These are phyloP conservation scores for Coregonus clupeaformis DNA, from an alignment of 2,113 vertebrate species.

Conservation along the genomic window DNA sequence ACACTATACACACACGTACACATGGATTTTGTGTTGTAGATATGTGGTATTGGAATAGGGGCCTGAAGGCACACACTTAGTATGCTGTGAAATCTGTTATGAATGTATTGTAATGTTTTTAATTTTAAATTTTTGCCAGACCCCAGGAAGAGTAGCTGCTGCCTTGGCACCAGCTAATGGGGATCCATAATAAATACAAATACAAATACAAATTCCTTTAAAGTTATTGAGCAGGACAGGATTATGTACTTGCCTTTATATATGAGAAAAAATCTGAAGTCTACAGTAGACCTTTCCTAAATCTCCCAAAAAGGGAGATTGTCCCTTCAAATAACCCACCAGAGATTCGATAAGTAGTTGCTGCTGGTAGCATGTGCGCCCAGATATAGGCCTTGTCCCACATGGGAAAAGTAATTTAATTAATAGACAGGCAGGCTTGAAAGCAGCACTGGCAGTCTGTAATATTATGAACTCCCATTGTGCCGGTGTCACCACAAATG, in stretches of 20 bases:
- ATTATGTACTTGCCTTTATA: slow-evolving; percentile 37
- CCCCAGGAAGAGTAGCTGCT: too few relatives aligned
- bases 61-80: too few relatives aligned
- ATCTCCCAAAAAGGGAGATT: slow-evolving; percentile 35
- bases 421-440: slow-evolving; percentile 71
- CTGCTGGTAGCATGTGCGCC: slow-evolving; percentile 40
- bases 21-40: too few relatives aligned
- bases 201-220: slow-evolving; percentile 38
- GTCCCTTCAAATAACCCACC: slow-evolving; percentile 41
- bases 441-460: slow-evolving; percentile 68
- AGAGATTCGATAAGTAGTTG: slow-evolving; percentile 36
- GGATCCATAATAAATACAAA: too few relatives aligned
- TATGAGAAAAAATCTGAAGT: slow-evolving; percentile 19
- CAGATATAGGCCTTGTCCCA: slow-evolving; percentile 60
- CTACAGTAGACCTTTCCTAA: slow-evolving; percentile 47
- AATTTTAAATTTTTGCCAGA: too few relatives aligned
- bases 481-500: slow-evolving; percentile 78
- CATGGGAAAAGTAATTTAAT: slow-evolving; percentile 70
- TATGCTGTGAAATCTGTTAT: too few relatives aligned
- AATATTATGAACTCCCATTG: slow-evolving; percentile 77
- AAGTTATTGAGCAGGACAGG: slow-evolving; percentile 36
- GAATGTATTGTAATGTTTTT: too few relatives aligned
- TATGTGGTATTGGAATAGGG: too few relatives aligned
- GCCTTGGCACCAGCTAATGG: too few relatives aligned
- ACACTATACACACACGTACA: too few relatives aligned